Conservation (phyloP, 2,888 invertebrate genomes). For the Ischnus inquisitorius region DNA sequence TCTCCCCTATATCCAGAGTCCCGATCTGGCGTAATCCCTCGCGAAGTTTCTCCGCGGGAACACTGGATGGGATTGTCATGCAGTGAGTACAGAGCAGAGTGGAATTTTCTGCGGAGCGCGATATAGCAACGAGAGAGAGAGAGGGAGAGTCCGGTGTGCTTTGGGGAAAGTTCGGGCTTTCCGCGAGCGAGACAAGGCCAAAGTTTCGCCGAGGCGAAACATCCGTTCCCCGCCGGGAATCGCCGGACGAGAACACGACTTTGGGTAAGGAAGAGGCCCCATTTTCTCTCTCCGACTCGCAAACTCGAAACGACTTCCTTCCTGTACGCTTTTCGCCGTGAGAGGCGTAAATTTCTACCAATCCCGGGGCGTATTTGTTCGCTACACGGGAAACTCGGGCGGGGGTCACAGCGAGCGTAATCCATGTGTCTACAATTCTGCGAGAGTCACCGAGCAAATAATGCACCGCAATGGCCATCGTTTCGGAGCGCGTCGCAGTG, state of each 20-base stretch:
- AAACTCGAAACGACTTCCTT: not conserved
- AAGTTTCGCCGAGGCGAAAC: slow-evolving; percentile 43
- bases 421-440: not conserved
- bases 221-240: slow-evolving; percentile 32
- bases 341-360: not conserved
- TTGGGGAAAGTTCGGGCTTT: slow-evolving; percentile 24
- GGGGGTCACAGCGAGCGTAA: not conserved
- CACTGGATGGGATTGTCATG: slow-evolving; percentile 31
- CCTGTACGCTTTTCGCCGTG: not conserved
- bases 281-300: not conserved
- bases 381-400: not conserved
- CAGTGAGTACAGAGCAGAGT: slow-evolving; percentile 2
- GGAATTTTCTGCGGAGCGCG: slow-evolving; percentile 5
- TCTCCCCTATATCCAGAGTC: not conserved
- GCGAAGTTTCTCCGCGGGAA: slow-evolving; percentile 11
- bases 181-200: not conserved
- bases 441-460: not conserved
- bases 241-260: slow-evolving; percentile 34
- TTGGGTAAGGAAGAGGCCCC: not conserved
- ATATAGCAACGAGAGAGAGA: not conserved
- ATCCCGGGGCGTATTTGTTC: not conserved
- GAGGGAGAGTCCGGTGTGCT: slow-evolving; percentile 16
- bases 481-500: no score
- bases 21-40: slow-evolving; percentile 2
- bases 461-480: not conserved